phyloP scores from a whole-genome alignment of 2,888 invertebrate species.

The Pammene aurita region DNA sequence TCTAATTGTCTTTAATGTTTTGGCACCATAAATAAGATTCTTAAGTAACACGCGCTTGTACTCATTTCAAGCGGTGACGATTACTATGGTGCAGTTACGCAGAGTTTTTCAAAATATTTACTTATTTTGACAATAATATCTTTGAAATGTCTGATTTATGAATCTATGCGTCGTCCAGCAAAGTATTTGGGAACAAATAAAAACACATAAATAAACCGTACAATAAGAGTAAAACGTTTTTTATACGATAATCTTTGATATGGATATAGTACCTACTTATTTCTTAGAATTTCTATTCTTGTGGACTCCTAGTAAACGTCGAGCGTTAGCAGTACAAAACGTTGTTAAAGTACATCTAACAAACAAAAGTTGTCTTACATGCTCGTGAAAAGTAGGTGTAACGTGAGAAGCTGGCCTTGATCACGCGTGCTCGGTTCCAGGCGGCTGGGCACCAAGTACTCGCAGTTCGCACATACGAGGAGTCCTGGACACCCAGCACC shows the following conservation, averaged over 20 bases:
- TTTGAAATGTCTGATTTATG: too few species aligned
- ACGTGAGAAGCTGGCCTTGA: slow-evolving; percentile 60
- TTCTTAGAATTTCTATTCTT: too few species aligned
- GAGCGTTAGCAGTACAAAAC: not conserved
- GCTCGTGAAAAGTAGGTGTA: slow-evolving; percentile 35
- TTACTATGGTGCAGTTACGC: not conserved
- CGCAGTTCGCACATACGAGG: slow-evolving; percentile 65
- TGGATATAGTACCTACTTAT: too few species aligned
- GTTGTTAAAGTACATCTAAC: not conserved
- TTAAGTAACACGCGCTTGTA: slow-evolving; percentile 15
- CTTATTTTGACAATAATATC: too few species aligned
- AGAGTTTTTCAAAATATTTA: not conserved
- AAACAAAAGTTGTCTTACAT: slow-evolving; percentile 9
- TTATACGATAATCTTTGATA: too few species aligned
- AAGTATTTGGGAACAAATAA: too few species aligned
- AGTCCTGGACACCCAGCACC: slow-evolving; percentile 56
- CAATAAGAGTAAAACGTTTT: too few species aligned
- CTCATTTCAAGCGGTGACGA: not conserved
- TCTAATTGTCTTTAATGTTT: slow-evolving; percentile 38
- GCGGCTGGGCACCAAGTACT: slow-evolving; percentile 49
- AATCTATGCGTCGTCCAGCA: too few species aligned
- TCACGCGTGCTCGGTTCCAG: slow-evolving; percentile 63
- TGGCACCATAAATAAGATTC: slow-evolving; percentile 6
- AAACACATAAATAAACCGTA: too few species aligned
- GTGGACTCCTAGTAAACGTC: too few species aligned